A percentile compares a stretch with the other conserved stretches of the same genome.
Evolutionary conservation across 92 coral and sea anemone species (phyloP).

Genomic region (Scolanthus callimorphus): DNA sequence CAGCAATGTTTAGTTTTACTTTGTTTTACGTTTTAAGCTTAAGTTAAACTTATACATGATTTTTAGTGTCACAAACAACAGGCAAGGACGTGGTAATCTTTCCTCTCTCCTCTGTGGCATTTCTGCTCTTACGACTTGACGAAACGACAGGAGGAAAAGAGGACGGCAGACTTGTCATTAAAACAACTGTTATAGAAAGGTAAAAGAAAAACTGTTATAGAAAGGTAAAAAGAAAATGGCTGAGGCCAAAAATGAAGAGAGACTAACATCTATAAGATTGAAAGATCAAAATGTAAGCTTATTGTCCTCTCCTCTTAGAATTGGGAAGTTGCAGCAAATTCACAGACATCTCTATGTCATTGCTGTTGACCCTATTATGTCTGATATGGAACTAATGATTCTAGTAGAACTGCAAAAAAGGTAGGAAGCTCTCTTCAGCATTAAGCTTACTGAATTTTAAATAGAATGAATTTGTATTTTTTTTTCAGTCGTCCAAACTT

Average conservation of each 20-base stretch:
- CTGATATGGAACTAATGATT: slow-evolving; percentile 36
- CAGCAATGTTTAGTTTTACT: neutral
- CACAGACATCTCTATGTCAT: slow-evolving; percentile 84
- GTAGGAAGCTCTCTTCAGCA: too few species aligned
- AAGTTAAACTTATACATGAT: too few species aligned
- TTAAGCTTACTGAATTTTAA: too few species aligned
- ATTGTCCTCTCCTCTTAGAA: slow-evolving; percentile 52
- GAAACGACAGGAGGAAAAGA: slow-evolving; percentile 20
- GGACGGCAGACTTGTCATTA: slow-evolving; percentile 27
- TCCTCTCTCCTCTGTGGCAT: slow-evolving; percentile 94
- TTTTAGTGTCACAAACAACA: slow-evolving; percentile 76
- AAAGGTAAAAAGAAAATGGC: too few species aligned
- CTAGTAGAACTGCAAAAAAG: slow-evolving; percentile 74
- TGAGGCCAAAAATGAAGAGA: too few species aligned
- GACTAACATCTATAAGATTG: too few species aligned
- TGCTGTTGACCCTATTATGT: slow-evolving; percentile 48
- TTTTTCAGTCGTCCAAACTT: too few species aligned
- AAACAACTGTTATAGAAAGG: slow-evolving; percentile 66
- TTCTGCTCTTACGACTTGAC: slow-evolving; percentile 58
- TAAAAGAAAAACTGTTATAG: too few species aligned
- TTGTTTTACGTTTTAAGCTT: too few species aligned
- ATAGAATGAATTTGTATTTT: too few species aligned
- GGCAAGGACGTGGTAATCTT: slow-evolving; percentile 82
- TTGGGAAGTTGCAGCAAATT: slow-evolving; percentile 75
- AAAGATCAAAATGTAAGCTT: too few species aligned